These are phyloP conservation scores for Metopolophium dirhodum DNA, from an alignment of 1,140 invertebrate genomes.

Conservation along the genomic window DNA sequence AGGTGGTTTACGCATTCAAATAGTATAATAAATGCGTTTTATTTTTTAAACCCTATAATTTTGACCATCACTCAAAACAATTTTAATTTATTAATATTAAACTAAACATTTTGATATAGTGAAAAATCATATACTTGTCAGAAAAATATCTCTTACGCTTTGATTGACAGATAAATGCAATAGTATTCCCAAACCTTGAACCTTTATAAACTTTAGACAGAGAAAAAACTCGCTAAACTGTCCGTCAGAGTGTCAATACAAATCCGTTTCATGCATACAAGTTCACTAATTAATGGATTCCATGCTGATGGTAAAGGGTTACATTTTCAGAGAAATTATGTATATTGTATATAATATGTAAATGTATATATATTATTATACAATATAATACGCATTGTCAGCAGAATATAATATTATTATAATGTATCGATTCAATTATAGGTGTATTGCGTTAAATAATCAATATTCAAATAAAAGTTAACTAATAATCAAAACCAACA, in stretches of 20 bases:
- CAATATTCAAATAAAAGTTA: background rate
- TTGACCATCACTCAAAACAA: background rate
- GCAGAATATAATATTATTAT: background rate
- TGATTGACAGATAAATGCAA: slow-evolving; percentile 26
- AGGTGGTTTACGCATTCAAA: background rate
- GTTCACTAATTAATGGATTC: slow-evolving; percentile 4
- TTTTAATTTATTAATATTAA: slow-evolving; percentile 3
- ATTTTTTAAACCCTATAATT: background rate
- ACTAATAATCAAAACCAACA: background rate
- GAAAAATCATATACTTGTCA: background rate
- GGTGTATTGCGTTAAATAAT: background rate
- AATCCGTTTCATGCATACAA: slow-evolving; percentile 9
- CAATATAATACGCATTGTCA: background rate
- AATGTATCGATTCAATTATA: background rate
- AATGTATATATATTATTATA: background rate
- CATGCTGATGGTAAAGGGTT: background rate
- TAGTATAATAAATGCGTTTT: background rate
- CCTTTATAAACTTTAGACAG: background rate
- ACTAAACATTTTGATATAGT: background rate
- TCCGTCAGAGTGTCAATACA: slow-evolving; percentile 27
- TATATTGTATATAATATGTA: background rate
- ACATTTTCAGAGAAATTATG: background rate
- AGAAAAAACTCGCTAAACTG: slow-evolving; percentile 2
- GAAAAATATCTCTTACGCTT: slow-evolving; percentile 19
- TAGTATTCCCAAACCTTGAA: slow-evolving; percentile 1